These are phyloP conservation scores for Rallus crepitans DNA, from an alignment of 2,797 vertebrate species.

Conservation along the genomic window DNA sequence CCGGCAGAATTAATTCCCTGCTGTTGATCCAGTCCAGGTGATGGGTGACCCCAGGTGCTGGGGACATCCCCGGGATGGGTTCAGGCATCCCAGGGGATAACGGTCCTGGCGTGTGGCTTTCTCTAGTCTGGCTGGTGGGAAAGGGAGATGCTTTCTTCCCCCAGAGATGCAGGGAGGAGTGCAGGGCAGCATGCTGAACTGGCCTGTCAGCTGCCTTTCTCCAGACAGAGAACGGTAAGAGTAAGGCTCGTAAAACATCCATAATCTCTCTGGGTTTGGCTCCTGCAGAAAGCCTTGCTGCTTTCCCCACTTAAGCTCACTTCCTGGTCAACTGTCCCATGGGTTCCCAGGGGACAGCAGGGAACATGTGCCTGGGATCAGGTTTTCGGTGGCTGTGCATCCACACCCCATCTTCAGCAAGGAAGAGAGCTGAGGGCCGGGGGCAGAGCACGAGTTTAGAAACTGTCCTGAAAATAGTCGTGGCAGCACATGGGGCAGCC, in stretches of 20 bases:
- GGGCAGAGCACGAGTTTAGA: neutral
- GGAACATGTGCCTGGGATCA: accelerated
- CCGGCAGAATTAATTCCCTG: neutral
- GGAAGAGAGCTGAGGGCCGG: neutral
- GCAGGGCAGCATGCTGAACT: accelerated
- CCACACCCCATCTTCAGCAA: accelerated
- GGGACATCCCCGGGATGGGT: neutral
- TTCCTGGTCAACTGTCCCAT: neutral
- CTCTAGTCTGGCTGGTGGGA: accelerated
- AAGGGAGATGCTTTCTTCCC: neutral
- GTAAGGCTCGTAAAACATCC: neutral
- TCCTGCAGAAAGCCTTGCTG: neutral
- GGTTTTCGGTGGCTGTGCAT: accelerated
- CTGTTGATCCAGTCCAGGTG: neutral
- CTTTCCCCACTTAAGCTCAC: neutral
- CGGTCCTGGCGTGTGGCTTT: accelerated
- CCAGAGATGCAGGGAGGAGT: neutral
- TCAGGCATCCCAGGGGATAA: neutral
- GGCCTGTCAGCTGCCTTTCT: neutral
- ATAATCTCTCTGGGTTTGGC: neutral
- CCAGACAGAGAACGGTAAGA: neutral
- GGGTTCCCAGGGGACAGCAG: neutral
- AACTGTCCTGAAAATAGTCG: accelerated
- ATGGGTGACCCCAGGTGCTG: neutral
- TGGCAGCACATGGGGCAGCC: accelerated